A percentile compares a stretch with the other conserved stretches of the same genome.
phyloP scores from a whole-genome alignment of 2,888 invertebrate species.

The Dynastes hyllus region DNA sequence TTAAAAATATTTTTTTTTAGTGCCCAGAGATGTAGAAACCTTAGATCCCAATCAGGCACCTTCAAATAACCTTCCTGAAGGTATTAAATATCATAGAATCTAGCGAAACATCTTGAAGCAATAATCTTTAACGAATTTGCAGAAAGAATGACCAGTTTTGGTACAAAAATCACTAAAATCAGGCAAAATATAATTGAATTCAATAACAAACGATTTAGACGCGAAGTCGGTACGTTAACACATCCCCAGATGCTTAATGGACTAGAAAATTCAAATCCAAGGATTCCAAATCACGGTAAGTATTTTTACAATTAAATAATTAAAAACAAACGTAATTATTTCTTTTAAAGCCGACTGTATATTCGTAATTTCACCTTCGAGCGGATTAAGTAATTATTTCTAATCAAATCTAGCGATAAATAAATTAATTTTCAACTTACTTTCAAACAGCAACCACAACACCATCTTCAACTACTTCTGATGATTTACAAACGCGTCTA shows the following conservation, averaged over 20 bases:
- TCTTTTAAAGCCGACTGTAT: conserved; percentile 27
- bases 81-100: background rate
- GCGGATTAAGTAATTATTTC: conserved; percentile 14
- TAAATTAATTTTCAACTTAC: background rate
- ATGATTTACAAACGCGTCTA: conserved; percentile 5
- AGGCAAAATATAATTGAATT: background rate
- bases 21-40: background rate
- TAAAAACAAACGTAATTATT: background rate
- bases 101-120: background rate
- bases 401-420: background rate
- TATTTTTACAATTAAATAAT: background rate
- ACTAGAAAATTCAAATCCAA: background rate
- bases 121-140: background rate
- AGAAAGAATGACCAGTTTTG: background rate
- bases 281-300: conserved; percentile 19
- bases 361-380: conserved; percentile 5
- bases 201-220: background rate
- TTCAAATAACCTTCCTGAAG: background rate
- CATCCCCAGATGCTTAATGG: background rate
- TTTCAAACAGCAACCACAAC: conserved; percentile 25
- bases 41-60: conserved; percentile 1
- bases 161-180: background rate
- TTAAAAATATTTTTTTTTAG: background rate
- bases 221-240: background rate
- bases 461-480: conserved; percentile 19